Base-by-base conservation (phyloP, 1,140 invertebrate genomes). In the Leptoteleia sp. region DNA sequence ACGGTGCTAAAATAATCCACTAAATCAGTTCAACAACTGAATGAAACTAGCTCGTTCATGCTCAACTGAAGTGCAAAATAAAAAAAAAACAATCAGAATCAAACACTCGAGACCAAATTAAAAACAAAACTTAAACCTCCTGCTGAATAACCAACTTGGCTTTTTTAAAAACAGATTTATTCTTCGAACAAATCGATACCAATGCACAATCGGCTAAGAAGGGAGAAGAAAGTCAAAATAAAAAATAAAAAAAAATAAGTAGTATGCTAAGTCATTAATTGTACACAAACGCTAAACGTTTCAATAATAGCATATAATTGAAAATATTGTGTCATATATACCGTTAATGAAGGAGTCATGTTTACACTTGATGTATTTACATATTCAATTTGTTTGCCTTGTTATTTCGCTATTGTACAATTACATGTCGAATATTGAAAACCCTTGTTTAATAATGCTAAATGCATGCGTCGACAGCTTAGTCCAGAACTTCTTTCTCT, bases 311-410 rank as follows among this genome's bases (percentile, higher is more conserved):
- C 71, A 50, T 81, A 79, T 81, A 73, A 81, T 79, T 81, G 71
- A 81, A 81, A 81, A 79, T 81, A 79, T 81, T 29, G 25, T 79
- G 50, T 76, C 70, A 64, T 75, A 55, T n/a, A n/a, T 79, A 81
- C 72, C 59, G 61, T 79, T 71, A 78, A 75, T 68, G 75, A 78
- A 79, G 65, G 80, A 80, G 38, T 80, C 70, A 73, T 75, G 73
- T 79, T 77, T 82, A 80, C 80, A 82, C 73, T 79, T 79, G 61
- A 70, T 76, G 71, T 82, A 82, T 82, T 82, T 82, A 82, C 80
- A 82, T 52, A 77, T 77, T 77, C 48, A 42, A 42, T 59, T 59
- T 57, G 31, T 65, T 75, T 75, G 19, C 35, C 59, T 73, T 73
- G 8, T 43, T 48, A 22, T 50, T 64, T 50, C 33, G 54, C 67